phyloP scores from a whole-genome alignment of 2,113 vertebrate species.

The Ia io region DNA sequence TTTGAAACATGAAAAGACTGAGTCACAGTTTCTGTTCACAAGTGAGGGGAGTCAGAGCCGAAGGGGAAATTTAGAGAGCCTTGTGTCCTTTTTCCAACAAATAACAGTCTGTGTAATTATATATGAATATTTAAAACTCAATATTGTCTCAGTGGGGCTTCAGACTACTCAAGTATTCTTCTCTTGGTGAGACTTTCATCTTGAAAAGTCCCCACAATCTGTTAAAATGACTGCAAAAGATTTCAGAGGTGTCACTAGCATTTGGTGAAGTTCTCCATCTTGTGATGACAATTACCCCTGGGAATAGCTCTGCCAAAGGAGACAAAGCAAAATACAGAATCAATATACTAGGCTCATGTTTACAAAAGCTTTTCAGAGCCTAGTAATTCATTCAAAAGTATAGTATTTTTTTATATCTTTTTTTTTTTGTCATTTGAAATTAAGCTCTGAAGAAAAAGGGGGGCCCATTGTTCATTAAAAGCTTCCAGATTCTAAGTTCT shows the following conservation, averaged over 20 bases:
- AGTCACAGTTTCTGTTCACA: neutral
- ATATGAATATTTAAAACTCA: conserved; percentile 28
- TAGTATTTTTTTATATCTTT: neutral
- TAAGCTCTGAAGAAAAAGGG: neutral
- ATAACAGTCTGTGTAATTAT: neutral
- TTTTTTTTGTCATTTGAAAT: neutral
- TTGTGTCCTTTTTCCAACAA: neutral
- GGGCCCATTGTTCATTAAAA: neutral
- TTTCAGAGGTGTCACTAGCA: neutral
- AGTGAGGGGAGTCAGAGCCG: neutral
- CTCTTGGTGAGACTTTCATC: conserved; percentile 21
- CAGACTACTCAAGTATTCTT: neutral
- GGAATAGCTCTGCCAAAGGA: neutral
- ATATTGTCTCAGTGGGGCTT: neutral
- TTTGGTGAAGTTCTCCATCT: neutral
- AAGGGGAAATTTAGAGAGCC: neutral
- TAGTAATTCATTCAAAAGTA: neutral
- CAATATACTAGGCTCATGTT: neutral
- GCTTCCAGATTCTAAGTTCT: neutral
- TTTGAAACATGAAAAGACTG: neutral
- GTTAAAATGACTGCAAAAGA: conserved; percentile 23
- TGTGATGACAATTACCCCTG: neutral
- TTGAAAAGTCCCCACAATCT: neutral
- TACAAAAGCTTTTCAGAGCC: neutral
- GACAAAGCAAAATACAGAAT: neutral